Percentiles rank a stretch among this genome's conserved stretches.
Conservation (phyloP, 2,888 invertebrate species). For the Nemotelus nigrinus region DNA sequence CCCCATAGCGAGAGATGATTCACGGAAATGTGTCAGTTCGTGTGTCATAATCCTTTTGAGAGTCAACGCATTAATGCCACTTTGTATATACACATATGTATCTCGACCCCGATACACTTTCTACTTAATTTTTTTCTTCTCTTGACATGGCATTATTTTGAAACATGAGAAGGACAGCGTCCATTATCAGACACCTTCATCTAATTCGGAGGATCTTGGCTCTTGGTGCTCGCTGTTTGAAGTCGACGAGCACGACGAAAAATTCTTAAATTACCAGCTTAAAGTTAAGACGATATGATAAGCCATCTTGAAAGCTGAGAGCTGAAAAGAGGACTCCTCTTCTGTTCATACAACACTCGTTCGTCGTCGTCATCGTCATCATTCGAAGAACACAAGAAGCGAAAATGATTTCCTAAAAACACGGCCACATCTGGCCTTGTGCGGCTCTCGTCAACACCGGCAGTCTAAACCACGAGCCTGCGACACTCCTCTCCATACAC, state of each 20-base stretch:
- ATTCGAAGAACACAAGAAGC: slow-evolving; percentile 7
- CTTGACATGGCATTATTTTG: slow-evolving; percentile 31
- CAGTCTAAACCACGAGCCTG: slow-evolving; percentile 10
- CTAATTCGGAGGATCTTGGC: slow-evolving; percentile 25
- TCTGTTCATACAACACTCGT: background rate
- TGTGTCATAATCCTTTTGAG: slow-evolving; percentile 47
- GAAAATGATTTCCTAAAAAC: slow-evolving; percentile 24
- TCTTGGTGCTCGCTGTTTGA: background rate
- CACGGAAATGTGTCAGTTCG: slow-evolving; percentile 44
- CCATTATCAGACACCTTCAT: slow-evolving; percentile 44
- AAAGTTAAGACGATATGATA: slow-evolving; percentile 42
- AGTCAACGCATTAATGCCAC: slow-evolving; percentile 43
- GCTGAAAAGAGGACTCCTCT: slow-evolving; percentile 30
- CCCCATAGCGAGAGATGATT: slow-evolving; percentile 40
- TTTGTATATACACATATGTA: slow-evolving; percentile 22
- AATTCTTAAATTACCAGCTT: slow-evolving; percentile 42
- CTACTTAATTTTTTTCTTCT: slow-evolving; percentile 15
- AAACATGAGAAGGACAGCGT: slow-evolving; percentile 39
- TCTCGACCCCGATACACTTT: slow-evolving; percentile 15
- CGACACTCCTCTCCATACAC: slow-evolving; percentile 4
- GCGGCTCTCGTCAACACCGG: background rate
- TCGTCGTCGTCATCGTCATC: background rate
- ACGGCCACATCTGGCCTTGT: background rate
- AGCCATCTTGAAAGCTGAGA: slow-evolving; percentile 41
- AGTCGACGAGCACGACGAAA: slow-evolving; percentile 19